Evolutionary conservation across 1,140 invertebrate genomes (phyloP).

Genomic region (Achroia grisella): DNA sequence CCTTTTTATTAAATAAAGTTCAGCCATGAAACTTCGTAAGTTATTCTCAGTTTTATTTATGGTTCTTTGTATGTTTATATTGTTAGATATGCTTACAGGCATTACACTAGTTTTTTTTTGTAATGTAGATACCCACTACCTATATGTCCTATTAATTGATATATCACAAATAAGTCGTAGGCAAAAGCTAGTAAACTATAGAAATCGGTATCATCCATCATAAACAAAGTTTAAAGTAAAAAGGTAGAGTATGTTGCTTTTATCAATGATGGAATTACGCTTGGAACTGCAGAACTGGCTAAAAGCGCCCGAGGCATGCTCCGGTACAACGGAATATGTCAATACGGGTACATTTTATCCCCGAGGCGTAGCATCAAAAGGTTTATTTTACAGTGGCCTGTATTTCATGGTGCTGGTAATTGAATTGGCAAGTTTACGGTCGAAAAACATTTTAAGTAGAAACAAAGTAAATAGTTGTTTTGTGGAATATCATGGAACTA

Average conservation of each 20-base stretch:
- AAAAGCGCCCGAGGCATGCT: conserved; percentile 12
- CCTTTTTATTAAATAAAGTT: too few relatives aligned
- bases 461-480: conserved; percentile 9
- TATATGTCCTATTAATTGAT: too few relatives aligned
- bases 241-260: conserved; percentile 20
- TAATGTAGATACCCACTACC: too few relatives aligned
- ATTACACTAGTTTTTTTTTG: too few relatives aligned
- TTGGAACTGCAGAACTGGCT: conserved; percentile 20
- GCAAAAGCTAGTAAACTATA: conserved; percentile 1
- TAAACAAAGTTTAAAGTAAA: conserved; percentile 1
- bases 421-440: conserved; percentile 32
- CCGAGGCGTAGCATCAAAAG: conserved; percentile 30
- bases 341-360: conserved; percentile 27
- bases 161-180: too few relatives aligned
- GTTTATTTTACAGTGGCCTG: conserved; percentile 34
- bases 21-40: too few relatives aligned
- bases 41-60: too few relatives aligned
- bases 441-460: conserved; percentile 24
- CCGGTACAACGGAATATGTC: conserved; percentile 12
- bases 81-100: too few relatives aligned
- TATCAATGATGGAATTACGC: conserved; percentile 17
- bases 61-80: too few relatives aligned
- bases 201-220: conserved; percentile 2
- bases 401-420: conserved; percentile 29
- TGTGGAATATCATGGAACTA: not conserved